These are phyloP conservation scores for Arvicola amphibius DNA, from an alignment of 2,797 vertebrate genomes.

Conservation along the genomic window DNA sequence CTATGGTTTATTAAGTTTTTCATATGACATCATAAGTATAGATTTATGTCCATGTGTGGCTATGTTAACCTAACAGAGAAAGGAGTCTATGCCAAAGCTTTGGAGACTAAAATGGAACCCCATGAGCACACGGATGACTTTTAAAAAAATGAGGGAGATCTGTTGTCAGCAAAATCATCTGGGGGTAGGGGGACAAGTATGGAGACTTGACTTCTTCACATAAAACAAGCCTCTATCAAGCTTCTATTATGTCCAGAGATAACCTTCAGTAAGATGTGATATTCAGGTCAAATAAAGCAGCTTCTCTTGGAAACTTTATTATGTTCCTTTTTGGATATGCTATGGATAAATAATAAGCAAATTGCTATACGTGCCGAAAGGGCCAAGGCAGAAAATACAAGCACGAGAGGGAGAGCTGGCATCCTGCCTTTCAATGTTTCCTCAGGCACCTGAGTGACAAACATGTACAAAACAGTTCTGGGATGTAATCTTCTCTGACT, in stretches of 20 bases:
- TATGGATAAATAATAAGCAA: constrained; percentile 16
- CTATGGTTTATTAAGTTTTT: neutral
- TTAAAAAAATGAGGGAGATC: neutral
- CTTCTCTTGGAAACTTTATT: neutral
- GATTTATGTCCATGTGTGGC: neutral
- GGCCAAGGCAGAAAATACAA: constrained; percentile 39
- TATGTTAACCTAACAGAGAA: neutral
- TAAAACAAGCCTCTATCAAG: neutral
- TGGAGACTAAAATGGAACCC: neutral
- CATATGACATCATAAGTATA: neutral
- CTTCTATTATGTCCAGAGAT: neutral
- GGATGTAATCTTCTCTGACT: neutral
- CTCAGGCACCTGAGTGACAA: neutral
- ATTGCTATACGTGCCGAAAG: neutral
- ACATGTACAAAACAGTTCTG: neutral
- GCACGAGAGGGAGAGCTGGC: neutral
- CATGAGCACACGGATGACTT: neutral
- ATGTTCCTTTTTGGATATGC: neutral
- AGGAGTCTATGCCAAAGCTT: neutral
- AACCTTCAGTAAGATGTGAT: neutral
- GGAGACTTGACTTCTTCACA: neutral
- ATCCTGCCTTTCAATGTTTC: neutral
- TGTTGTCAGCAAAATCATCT: neutral
- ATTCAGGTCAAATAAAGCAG: neutral
- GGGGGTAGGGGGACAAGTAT: neutral